A percentile compares a stretch with the other conserved stretches of the same genome.
Conservation (phyloP, 2,113 vertebrate species). For the Bungarus multicinctus region DNA sequence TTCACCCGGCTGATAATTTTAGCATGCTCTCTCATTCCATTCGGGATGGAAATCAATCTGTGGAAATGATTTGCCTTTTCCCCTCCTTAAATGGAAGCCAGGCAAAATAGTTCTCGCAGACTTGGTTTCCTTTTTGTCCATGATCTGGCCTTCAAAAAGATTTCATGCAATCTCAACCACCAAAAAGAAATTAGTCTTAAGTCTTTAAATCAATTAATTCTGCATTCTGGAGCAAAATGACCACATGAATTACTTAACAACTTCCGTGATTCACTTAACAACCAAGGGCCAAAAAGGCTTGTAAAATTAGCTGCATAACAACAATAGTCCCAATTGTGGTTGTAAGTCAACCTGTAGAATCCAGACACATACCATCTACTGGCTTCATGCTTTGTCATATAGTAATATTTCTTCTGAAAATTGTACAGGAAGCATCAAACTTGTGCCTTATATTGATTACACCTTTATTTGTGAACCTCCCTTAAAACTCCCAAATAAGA, state of each 20-base stretch:
- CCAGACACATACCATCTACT: neutral
- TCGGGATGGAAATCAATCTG: constrained; percentile 50
- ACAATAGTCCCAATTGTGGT: neutral
- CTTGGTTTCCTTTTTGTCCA: constrained; percentile 46
- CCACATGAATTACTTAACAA: neutral
- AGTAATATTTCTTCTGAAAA: neutral
- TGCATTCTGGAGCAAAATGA: neutral
- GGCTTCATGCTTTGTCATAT: neutral
- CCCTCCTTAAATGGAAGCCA: constrained; percentile 40
- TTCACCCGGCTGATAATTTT: constrained; percentile 54
- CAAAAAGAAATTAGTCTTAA: constrained; percentile 3
- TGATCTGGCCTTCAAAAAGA: constrained; percentile 16
- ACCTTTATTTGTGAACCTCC: neutral
- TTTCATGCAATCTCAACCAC: neutral
- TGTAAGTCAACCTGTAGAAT: neutral
- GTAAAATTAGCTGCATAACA: neutral
- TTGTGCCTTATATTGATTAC: neutral
- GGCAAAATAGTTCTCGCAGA: neutral
- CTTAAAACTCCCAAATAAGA: neutral
- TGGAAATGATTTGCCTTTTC: constrained; percentile 48
- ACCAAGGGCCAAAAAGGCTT: neutral
- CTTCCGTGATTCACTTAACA: neutral
- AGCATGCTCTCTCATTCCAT: constrained; percentile 43
- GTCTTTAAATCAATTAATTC: constrained; percentile 31
- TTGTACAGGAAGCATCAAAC: neutral